These are phyloP conservation scores for Drepana falcataria DNA, from an alignment of 2,888 invertebrate species.

Conservation along the genomic window DNA sequence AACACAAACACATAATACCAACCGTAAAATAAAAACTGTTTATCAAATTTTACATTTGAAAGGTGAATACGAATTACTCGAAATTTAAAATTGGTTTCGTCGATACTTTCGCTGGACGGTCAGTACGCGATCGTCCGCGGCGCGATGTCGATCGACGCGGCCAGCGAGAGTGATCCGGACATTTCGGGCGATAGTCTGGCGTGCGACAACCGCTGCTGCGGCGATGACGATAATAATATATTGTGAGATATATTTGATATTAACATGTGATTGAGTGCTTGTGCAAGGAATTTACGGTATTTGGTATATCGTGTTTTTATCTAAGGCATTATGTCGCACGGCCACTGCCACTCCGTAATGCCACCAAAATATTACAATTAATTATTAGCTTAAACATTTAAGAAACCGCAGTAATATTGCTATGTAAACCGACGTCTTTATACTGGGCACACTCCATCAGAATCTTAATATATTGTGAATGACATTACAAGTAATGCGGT, in stretches of 20 bases:
- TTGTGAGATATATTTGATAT: constrained; percentile 39
- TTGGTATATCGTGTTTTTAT: no score
- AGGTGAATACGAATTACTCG: constrained; percentile 31
- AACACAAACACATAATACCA: neutral
- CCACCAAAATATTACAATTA: no score
- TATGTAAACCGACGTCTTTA: no score
- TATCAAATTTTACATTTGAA: constrained; percentile 21
- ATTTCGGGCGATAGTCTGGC: constrained; percentile 65
- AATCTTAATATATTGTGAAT: no score
- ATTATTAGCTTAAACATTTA: no score
- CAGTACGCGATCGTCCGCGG: constrained; percentile 42
- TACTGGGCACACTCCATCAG: no score
- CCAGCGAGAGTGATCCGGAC: constrained; percentile 24
- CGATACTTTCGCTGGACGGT: constrained; percentile 41
- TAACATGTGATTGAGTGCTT: neutral
- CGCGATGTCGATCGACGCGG: constrained; percentile 37
- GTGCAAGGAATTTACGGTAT: neutral
- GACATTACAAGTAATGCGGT: no score
- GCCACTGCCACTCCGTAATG: no score
- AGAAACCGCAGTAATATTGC: no score
- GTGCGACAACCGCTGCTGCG: constrained; percentile 16
- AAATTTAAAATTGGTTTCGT: constrained; percentile 29
- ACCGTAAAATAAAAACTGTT: neutral
- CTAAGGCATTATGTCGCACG: no score
- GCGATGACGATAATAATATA: constrained; percentile 28